phyloP scores from a whole-genome alignment of 2,797 vertebrate genomes.

The Sebastes iracundus region DNA sequence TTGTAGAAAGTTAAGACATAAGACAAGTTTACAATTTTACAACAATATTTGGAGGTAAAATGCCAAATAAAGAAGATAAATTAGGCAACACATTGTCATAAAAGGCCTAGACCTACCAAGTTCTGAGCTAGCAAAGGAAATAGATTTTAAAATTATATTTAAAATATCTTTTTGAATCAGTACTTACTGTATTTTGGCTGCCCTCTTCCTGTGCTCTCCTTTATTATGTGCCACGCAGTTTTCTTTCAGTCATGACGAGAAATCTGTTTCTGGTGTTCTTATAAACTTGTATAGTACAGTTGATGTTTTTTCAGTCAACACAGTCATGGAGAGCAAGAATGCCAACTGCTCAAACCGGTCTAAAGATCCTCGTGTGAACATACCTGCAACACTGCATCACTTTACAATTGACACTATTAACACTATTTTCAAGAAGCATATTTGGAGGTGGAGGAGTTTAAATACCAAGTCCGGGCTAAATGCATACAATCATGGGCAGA shows the following conservation, averaged over 20 bases:
- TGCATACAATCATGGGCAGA: too few relatives aligned
- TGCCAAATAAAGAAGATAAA: background rate
- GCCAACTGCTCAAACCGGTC: background rate
- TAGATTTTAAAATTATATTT: background rate
- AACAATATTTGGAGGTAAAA: background rate
- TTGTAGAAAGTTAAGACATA: background rate
- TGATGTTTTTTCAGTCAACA: background rate
- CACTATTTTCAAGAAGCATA: too few relatives aligned
- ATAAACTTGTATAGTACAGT: background rate
- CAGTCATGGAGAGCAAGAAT: background rate
- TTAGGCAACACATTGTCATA: background rate
- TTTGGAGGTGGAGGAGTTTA: too few relatives aligned
- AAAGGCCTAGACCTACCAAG: background rate
- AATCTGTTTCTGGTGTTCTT: background rate
- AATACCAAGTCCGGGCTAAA: too few relatives aligned
- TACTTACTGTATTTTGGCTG: background rate
- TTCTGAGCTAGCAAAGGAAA: background rate
- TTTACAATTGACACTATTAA: background rate
- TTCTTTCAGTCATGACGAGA: background rate
- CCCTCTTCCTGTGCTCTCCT: background rate
- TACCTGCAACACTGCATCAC: background rate
- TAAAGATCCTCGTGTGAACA: too few relatives aligned
- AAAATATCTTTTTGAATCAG: background rate
- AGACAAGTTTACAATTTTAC: background rate
- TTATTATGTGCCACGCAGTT: background rate